Evolutionary conservation across 2,113 vertebrate genomes (phyloP).

Genomic region (Stegastes partitus): DNA sequence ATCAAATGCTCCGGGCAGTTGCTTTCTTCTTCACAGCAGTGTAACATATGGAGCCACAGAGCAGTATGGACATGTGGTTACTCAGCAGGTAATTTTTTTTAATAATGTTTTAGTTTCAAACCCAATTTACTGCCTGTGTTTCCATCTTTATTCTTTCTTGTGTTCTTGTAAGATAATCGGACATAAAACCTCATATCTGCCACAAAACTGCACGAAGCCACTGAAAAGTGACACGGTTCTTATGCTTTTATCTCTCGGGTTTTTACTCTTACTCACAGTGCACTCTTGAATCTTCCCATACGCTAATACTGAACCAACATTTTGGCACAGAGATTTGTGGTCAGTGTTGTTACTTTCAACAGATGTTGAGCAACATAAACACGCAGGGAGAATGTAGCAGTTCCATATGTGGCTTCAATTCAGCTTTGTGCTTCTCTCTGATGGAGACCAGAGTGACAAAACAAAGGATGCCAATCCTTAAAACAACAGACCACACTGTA

Average conservation of each 20-base stretch:
- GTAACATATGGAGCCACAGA: constrained; percentile 21
- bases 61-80: constrained; percentile 11
- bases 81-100: constrained; percentile 13
- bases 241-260: constrained; percentile 14
- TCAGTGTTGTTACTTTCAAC: constrained; percentile 62
- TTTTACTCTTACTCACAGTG: constrained; percentile 8
- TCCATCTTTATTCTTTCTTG: neutral
- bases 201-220: neutral
- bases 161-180: neutral
- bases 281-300: constrained; percentile 30
- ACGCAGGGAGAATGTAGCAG: constrained; percentile 39
- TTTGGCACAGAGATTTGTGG: constrained; percentile 54
- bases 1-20: constrained; percentile 13
- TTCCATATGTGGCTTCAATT: constrained; percentile 48
- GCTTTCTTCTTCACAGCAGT: constrained; percentile 16
- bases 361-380: constrained; percentile 71
- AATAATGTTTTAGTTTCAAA: constrained; percentile 22
- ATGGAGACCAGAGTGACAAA: constrained; percentile 45
- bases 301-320: constrained; percentile 41
- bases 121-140: neutral
- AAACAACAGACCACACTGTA: constrained; percentile 37
- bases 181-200: constrained; percentile 2
- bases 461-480: constrained; percentile 37
- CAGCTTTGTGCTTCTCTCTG: constrained; percentile 45
- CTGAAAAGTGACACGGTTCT: neutral